A percentile compares a stretch with the other conserved stretches of the same genome.
Evolutionary conservation across 92 coral and sea anemone species (phyloP).

Genomic region (Zoanthus sansibaricus): DNA sequence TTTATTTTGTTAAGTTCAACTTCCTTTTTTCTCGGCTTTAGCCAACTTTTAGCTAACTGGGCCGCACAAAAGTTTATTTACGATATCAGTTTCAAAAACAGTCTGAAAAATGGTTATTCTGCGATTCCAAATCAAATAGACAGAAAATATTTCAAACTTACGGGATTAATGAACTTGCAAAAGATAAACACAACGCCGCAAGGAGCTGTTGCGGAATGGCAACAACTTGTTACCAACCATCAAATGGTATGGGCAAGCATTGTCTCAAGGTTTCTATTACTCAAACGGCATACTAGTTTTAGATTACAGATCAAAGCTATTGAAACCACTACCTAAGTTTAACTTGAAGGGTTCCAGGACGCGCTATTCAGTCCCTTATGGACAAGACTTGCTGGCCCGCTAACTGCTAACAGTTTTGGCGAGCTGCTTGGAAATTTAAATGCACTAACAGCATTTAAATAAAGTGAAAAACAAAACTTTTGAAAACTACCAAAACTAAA

Average conservation of each 20-base stretch:
- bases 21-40: constrained; percentile 22
- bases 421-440: no score
- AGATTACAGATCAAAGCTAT: background rate
- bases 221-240: background rate
- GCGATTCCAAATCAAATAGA: background rate
- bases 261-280: background rate
- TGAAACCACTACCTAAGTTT: background rate
- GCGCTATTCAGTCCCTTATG: no score
- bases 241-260: constrained; percentile 2
- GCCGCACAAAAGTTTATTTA: background rate
- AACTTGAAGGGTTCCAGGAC: background rate
- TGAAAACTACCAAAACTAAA: no score
- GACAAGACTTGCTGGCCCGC: background rate
- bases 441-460: no score
- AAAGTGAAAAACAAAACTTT: no score
- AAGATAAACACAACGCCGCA: background rate
- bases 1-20: constrained; percentile 11
- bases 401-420: no score
- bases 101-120: constrained; percentile 10
- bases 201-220: background rate
- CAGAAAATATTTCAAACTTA: background rate
- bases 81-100: constrained; percentile 11
- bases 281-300: background rate
- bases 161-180: background rate
- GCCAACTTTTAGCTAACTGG: constrained; percentile 35